Evolutionary conservation across 2,113 vertebrate genomes (phyloP).

Genomic region (Bubo blakistoni): DNA sequence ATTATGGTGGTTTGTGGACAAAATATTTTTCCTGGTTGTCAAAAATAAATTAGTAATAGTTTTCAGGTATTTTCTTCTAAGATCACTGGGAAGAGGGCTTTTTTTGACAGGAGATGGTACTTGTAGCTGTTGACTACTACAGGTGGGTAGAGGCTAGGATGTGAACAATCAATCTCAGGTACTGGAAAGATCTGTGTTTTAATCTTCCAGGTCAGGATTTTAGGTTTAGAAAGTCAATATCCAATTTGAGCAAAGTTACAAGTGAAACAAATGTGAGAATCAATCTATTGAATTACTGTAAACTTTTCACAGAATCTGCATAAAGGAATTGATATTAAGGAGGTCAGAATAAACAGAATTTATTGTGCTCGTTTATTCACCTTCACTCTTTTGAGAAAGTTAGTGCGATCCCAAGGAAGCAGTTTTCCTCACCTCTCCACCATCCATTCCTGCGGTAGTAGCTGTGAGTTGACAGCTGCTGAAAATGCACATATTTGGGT

Average conservation of each 20-base stretch:
- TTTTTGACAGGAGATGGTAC: background rate
- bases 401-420: background rate
- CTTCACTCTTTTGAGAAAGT: accelerated
- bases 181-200: background rate
- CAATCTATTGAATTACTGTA: background rate
- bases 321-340: background rate
- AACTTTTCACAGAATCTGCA: background rate
- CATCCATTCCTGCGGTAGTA: accelerated
- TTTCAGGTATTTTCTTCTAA: background rate
- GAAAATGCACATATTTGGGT: accelerated
- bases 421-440: background rate
- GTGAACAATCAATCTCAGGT: background rate
- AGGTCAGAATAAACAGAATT: background rate
- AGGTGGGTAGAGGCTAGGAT: background rate
- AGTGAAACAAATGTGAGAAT: background rate
- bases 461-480: background rate
- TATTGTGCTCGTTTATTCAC: background rate
- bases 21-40: background rate
- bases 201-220: background rate
- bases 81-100: background rate
- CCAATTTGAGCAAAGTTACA: background rate
- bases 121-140: background rate
- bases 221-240: background rate
- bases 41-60: background rate
- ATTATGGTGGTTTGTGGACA: background rate